Evolutionary conservation across 2,888 invertebrate genomes (phyloP).

Genomic region (Chelonus formosanus): DNA sequence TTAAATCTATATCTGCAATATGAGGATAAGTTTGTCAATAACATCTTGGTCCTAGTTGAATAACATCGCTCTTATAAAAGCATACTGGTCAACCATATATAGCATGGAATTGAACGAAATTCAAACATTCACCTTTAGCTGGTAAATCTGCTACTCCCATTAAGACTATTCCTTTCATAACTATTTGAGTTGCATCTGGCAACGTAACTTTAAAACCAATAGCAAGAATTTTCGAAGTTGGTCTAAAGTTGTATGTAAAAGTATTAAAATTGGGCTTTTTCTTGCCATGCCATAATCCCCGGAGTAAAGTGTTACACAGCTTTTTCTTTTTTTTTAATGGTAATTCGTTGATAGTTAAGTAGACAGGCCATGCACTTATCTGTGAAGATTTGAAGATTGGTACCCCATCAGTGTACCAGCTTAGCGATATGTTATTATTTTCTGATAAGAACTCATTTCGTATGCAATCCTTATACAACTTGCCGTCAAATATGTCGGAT

Average conservation of each 20-base stretch:
- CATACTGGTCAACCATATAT: slow-evolving; percentile 32
- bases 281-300: slow-evolving; percentile 16
- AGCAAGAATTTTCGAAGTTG: background rate
- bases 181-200: slow-evolving; percentile 2
- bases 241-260: slow-evolving; percentile 10
- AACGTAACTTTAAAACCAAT: background rate
- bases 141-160: no score
- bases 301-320: background rate
- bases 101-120: slow-evolving; percentile 31
- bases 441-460: slow-evolving; percentile 4
- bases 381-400: slow-evolving; percentile 21
- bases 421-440: slow-evolving; percentile 20
- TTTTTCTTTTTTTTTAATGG: slow-evolving; percentile 1
- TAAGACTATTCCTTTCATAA: slow-evolving; percentile 26
- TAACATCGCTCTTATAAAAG: slow-evolving; percentile 25
- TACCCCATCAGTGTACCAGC: slow-evolving; percentile 19
- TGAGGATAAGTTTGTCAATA: slow-evolving; percentile 26
- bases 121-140: slow-evolving; percentile 33
- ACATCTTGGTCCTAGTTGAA: slow-evolving; percentile 23
- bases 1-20: slow-evolving; percentile 17
- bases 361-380: slow-evolving; percentile 17
- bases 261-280: slow-evolving; percentile 16
- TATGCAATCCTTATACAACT: slow-evolving; percentile 1
- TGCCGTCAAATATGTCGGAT: slow-evolving; percentile 27
- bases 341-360: slow-evolving; percentile 24